Conservation (phyloP, 2,797 vertebrate species). For the Holocentrus rufus region DNA sequence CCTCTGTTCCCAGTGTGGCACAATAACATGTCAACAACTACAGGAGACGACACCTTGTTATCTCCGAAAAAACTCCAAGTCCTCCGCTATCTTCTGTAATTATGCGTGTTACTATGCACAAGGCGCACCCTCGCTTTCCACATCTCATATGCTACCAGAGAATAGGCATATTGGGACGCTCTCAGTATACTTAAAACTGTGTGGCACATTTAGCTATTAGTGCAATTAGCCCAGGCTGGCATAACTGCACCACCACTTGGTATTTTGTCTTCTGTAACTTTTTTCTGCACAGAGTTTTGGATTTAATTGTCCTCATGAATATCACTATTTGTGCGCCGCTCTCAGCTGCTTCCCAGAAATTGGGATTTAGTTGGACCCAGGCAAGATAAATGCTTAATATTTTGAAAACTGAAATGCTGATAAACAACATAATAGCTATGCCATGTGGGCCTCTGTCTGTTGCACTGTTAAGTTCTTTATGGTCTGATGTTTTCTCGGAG, state of each 20-base stretch:
- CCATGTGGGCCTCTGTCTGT: constrained; percentile 4
- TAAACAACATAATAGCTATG: constrained; percentile 9
- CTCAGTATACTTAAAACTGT: constrained; percentile 23
- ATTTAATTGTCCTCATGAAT: constrained; percentile 28
- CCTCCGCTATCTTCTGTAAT: constrained; percentile 60
- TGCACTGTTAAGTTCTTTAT: neutral
- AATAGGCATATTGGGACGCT: constrained; percentile 21
- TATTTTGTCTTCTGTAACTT: constrained; percentile 31
- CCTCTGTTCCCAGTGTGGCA: constrained; percentile 39
- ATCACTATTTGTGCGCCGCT: neutral
- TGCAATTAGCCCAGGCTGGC: constrained; percentile 37
- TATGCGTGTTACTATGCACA: constrained; percentile 46
- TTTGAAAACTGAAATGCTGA: neutral
- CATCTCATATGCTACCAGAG: constrained; percentile 35
- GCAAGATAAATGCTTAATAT: neutral
- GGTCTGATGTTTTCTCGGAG: neutral
- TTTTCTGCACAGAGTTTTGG: constrained; percentile 14
- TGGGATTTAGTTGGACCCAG: neutral
- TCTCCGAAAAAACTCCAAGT: constrained; percentile 43
- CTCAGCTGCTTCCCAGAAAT: constrained; percentile 4
- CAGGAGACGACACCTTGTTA: constrained; percentile 63
- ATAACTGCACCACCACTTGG: constrained; percentile 9
- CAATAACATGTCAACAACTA: constrained; percentile 60
- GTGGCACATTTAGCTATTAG: constrained; percentile 37
- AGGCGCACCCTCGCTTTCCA: constrained; percentile 16